Base-by-base conservation (phyloP, 2,113 vertebrate genomes). In the Vanacampus margaritifer region DNA sequence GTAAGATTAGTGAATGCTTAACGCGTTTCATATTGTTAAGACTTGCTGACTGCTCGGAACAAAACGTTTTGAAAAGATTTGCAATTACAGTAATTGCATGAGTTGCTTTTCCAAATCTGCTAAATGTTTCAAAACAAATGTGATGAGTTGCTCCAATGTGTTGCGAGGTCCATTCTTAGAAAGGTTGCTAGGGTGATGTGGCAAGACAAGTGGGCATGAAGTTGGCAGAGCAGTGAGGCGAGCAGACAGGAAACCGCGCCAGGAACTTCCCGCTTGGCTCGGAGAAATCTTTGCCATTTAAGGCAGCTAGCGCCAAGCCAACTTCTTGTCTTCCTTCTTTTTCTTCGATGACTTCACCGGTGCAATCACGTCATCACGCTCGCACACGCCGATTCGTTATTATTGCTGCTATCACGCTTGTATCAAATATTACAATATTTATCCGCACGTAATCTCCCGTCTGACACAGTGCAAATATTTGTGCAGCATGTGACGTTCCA, bases 381-480 rank as follows among this genome's bases (percentile, higher is more conserved):
- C 36, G 16, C 32, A 9, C 37, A 17, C 37, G 23, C 24, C 39
- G 4, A 26, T 39, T 43, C 17, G 7, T 41, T 56, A 9, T 32
- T 17, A 57, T 32, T 28, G 2, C 13, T 7, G 6, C 32, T 32
- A 57, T 57, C 26, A 57, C 26, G 2, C 26, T 51, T 11, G 48
- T 51, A 23, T 51, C 48, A 51, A 51, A 51, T 23, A 57, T 28
- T 57, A 8, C 26, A 9, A 57, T 19, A 57, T 57, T 57, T 57
- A 32, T 32, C 26, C 54, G 14, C 26, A 26, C 14, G 14, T 32
- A 57, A 57, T 57, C 54, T 51, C 48, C 21, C 14, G 48, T 5
- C 48, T 32, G 54, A 28, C 26, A 24, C 53, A 24, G 53, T 17
- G 54, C 54, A 57, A 57, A 57, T 57, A 57, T 57, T 57, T 57